Evolutionary conservation across 2,888 invertebrate genomes (phyloP).

Genomic region (Trileptium ribeirensis): DNA sequence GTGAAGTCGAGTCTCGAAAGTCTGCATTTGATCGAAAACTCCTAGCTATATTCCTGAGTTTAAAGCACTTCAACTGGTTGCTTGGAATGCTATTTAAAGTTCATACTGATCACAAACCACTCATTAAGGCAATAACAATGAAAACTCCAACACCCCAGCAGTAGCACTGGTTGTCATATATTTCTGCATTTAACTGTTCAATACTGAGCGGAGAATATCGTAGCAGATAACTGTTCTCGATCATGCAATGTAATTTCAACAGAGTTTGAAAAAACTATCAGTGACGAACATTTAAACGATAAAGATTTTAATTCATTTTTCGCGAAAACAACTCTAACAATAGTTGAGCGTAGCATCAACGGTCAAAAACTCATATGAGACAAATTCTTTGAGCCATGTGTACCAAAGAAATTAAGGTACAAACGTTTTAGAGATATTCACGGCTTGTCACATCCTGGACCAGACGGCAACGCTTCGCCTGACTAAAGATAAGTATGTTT

Average conservation of each 20-base stretch:
- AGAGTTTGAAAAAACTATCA: neutral
- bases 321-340: too few relatives aligned
- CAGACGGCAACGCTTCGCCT: too few relatives aligned
- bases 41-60: neutral
- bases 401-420: too few relatives aligned
- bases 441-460: too few relatives aligned
- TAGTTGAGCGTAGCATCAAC: too few relatives aligned
- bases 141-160: neutral
- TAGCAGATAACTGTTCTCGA: neutral
- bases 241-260: neutral
- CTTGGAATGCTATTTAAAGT: neutral
- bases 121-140: neutral
- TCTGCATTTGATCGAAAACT: slow-evolving; percentile 6
- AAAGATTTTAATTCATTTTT: too few relatives aligned
- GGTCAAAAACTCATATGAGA: too few relatives aligned
- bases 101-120: slow-evolving; percentile 2
- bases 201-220: neutral
- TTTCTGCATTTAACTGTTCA: neutral
- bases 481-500: too few relatives aligned
- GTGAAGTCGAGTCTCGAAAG: neutral
- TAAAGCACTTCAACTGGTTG: neutral
- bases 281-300: too few relatives aligned
- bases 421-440: too few relatives aligned
- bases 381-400: too few relatives aligned
- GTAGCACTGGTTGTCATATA: neutral